Percentiles rank a stretch among this genome's conserved stretches.
Conservation (phyloP, 1,140 invertebrate species). For the Drosophila tani region DNA sequence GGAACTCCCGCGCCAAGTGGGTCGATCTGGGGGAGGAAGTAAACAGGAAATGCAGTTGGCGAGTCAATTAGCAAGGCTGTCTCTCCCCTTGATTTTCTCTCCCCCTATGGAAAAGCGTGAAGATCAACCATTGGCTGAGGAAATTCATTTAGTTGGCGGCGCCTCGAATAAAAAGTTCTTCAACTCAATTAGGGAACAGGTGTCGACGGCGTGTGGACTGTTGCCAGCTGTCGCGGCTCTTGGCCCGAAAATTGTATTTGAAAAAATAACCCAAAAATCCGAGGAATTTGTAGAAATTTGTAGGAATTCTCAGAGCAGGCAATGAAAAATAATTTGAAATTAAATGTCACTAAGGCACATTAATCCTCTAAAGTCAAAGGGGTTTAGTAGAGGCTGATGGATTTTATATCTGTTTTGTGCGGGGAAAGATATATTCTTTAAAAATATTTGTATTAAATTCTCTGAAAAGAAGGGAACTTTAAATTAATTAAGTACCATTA, state of each 20-base stretch:
- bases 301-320: neutral
- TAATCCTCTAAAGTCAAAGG: neutral
- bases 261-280: slow-evolving; percentile 4
- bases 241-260: slow-evolving; percentile 12
- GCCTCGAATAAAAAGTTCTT: slow-evolving; percentile 24
- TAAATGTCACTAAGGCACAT: slow-evolving; percentile 5
- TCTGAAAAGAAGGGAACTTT: no score
- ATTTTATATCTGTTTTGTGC: no score
- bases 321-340: slow-evolving; percentile 2
- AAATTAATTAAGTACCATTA: no score
- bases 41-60: slow-evolving; percentile 50
- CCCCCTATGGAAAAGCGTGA: neutral
- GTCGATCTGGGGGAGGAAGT: slow-evolving; percentile 28
- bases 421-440: no score
- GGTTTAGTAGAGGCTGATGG: no score
- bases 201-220: slow-evolving; percentile 41
- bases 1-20: slow-evolving; percentile 14
- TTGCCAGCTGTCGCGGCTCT: slow-evolving; percentile 29
- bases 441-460: no score
- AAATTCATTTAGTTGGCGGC: slow-evolving; percentile 39
- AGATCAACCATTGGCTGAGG: slow-evolving; percentile 1
- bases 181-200: slow-evolving; percentile 43
- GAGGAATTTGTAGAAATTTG: slow-evolving; percentile 10
- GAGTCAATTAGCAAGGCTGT: slow-evolving; percentile 43
- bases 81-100: neutral